A percentile compares a stretch with the other conserved stretches of the same genome.
Conservation (phyloP, 1,140 invertebrate species). For the Camponotus pennsylvanicus region DNA sequence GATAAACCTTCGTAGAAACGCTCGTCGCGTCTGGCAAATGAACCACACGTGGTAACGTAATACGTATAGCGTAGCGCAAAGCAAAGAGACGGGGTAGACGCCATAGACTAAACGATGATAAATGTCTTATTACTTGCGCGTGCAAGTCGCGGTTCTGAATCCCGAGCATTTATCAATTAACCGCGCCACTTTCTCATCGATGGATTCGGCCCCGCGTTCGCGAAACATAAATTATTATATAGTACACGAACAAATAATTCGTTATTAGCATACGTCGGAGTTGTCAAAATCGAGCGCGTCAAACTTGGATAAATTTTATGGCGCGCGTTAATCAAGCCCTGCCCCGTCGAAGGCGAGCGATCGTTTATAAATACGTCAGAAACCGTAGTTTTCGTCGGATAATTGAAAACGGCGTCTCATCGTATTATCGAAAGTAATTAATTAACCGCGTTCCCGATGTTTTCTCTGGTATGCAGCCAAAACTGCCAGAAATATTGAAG, state of each 20-base stretch:
- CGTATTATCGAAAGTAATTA: constrained; percentile 78
- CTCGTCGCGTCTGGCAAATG: constrained; percentile 62
- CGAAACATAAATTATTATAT: constrained; percentile 28
- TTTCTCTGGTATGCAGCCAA: constrained; percentile 72
- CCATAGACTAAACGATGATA: constrained; percentile 54
- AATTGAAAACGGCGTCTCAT: constrained; percentile 37
- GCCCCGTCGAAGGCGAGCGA: not conserved
- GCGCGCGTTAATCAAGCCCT: not conserved
- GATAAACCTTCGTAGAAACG: constrained; percentile 65
- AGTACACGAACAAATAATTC: not conserved
- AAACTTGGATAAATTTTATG: constrained; percentile 31
- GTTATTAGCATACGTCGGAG: not conserved
- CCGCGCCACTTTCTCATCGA: constrained; percentile 16
- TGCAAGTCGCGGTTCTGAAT: not conserved
- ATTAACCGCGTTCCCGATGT: constrained; percentile 72
- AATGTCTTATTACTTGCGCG: constrained; percentile 55
- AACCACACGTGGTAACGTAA: constrained; percentile 60
- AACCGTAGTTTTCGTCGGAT: not conserved
- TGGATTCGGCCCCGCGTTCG: not conserved
- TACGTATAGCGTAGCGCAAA: constrained; percentile 36
- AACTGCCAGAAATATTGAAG: constrained; percentile 64
- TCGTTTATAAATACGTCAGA: not conserved
- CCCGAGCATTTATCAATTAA: constrained; percentile 48
- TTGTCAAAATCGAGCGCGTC: not conserved
- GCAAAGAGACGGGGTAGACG: not conserved